These are phyloP conservation scores for Meghimatium bilineatum DNA, from an alignment of 2,888 invertebrate genomes.

Conservation along the genomic window DNA sequence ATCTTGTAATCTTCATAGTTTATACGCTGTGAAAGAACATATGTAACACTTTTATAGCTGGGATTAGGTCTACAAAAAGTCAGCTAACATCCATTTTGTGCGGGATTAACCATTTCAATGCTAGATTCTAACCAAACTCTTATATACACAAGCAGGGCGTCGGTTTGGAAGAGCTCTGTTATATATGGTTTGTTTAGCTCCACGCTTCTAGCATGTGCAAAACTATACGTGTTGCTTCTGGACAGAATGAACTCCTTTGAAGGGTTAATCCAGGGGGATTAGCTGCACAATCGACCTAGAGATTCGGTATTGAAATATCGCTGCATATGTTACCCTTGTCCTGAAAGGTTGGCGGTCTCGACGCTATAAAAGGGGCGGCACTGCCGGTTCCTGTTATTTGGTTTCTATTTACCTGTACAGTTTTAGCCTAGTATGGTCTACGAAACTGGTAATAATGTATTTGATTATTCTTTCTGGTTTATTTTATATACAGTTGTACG, in stretches of 20 bases:
- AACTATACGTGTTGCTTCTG: constrained; percentile 2
- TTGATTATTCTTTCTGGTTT: neutral
- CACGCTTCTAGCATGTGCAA: neutral
- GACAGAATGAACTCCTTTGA: constrained; percentile 35
- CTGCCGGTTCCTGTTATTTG: neutral
- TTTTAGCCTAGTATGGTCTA: neutral
- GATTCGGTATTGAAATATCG: neutral
- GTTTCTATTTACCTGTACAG: neutral
- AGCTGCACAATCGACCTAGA: constrained; percentile 34
- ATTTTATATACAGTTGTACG: neutral
- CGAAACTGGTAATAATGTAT: neutral
- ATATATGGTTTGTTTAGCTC: neutral
- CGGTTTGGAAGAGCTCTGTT: too few relatives aligned
- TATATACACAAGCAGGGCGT: neutral
- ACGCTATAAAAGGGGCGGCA: constrained; percentile 17
- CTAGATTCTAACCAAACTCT: neutral
- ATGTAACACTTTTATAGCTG: neutral
- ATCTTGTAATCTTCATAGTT: neutral
- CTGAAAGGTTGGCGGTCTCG: neutral
- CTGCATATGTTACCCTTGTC: neutral
- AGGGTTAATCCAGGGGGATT: constrained; percentile 48
- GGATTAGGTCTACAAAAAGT: neutral
- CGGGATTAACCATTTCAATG: constrained; percentile 29
- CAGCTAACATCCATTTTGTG: constrained; percentile 17
- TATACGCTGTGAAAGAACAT: neutral